Evolutionary conservation across 2,888 invertebrate genomes (phyloP).

Genomic region (Lydus trimaculatus): DNA sequence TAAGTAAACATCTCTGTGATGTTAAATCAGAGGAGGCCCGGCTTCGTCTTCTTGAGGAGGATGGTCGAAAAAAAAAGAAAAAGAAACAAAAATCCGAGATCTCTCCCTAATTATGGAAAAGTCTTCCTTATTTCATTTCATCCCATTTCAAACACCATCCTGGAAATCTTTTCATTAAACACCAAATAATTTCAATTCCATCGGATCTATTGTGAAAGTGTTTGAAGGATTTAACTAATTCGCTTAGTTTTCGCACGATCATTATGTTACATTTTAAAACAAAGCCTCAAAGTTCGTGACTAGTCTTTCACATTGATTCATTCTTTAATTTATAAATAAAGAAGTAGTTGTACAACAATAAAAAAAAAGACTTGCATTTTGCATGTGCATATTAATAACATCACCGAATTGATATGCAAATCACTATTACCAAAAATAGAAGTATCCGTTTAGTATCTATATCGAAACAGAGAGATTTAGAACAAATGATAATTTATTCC

Average conservation of each 20-base stretch:
- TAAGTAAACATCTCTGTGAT: too few species aligned
- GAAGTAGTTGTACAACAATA: constrained; percentile 4
- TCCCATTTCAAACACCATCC: too few species aligned
- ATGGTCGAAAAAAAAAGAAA: too few species aligned
- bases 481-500: constrained; percentile 4
- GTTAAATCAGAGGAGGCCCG: too few species aligned
- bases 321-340: background rate
- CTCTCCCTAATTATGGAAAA: too few species aligned
- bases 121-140: too few species aligned
- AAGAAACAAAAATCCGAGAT: too few species aligned
- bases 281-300: constrained; percentile 23
- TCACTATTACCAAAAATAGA: constrained; percentile 8
- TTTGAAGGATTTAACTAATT: constrained; percentile 20
- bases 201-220: background rate
- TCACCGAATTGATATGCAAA: constrained; percentile 22
- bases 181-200: background rate
- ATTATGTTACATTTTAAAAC: constrained; percentile 26
- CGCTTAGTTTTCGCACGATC: constrained; percentile 27
- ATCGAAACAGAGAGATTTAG: constrained; percentile 1
- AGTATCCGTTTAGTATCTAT: background rate
- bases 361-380: constrained; percentile 1
- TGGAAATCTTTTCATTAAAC: too few species aligned
- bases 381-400: constrained; percentile 25
- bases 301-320: constrained; percentile 12
- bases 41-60: too few species aligned